Percentiles rank a stretch among this genome's conserved stretches.
Evolutionary conservation across 1,140 invertebrate genomes (phyloP).

Genomic region (Sycophaga agraensis): DNA sequence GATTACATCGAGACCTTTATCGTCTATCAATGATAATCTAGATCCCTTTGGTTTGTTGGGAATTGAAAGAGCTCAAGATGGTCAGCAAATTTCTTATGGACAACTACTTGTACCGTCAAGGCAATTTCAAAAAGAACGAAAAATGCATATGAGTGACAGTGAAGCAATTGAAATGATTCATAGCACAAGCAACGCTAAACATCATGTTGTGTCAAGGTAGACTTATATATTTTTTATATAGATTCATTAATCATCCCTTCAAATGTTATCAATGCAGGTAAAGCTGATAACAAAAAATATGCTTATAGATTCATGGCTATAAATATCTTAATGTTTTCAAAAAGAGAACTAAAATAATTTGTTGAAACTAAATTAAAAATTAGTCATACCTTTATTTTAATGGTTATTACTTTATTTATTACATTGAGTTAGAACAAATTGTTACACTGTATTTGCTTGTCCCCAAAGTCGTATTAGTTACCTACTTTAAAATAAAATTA

Average conservation of each 20-base stretch:
- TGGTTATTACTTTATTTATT: no score
- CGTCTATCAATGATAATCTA: constrained; percentile 78
- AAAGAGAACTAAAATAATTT: not conserved
- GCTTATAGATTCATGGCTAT: no score
- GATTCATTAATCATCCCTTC: constrained; percentile 12
- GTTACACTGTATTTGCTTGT: no score
- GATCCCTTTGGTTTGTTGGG: constrained; percentile 85
- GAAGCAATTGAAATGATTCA: constrained; percentile 59
- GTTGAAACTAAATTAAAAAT: no score
- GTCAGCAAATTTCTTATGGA: constrained; percentile 85
- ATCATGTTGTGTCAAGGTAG: constrained; percentile 69
- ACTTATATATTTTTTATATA: constrained; percentile 19
- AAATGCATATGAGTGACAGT: constrained; percentile 58
- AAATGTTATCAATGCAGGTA: not conserved
- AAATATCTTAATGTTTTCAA: no score
- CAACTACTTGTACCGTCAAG: constrained; percentile 77
- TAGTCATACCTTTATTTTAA: no score
- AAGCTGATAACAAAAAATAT: no score
- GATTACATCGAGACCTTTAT: constrained; percentile 78
- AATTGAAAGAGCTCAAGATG: constrained; percentile 79
- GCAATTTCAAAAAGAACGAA: constrained; percentile 57
- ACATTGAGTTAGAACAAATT: no score
- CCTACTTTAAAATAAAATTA: no score
- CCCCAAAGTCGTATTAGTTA: no score
- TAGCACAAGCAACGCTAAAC: constrained; percentile 41